Evolutionary conservation across 2,113 vertebrate genomes (phyloP), one percentile per base, ranked within the genome.

Genomic region (Cromileptes altivelis): DNA sequence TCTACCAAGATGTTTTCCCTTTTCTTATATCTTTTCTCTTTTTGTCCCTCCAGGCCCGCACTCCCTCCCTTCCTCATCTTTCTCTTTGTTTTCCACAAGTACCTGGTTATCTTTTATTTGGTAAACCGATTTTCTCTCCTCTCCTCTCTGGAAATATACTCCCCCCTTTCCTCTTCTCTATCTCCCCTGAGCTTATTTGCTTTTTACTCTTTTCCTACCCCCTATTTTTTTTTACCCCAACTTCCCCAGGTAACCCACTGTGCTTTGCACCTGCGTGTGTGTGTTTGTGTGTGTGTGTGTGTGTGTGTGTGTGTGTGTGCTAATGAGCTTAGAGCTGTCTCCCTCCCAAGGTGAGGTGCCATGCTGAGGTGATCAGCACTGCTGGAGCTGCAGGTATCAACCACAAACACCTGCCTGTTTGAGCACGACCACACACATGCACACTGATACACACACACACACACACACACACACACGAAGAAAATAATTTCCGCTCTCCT

Each of bases 241-340:
- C 68, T 60, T 75, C 69, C 69, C 40, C 57, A 67, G 70, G 53
- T 81, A 74, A n/a, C 40, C 19, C 11, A 67, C 57, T 78, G 23
- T 75, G 53, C 50, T 17, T n/a, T 70, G 63, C 70, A 74, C 75
- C 67, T 69, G 53, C 77, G 19, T 68, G 45, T 65, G 55, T 57
- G 71, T 65, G 70, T 65, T 76, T 61, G 40, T 53, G 52, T 62
- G 73, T 63, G 69, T 49, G 42, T 74, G 65, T 53, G 56, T n/a
- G 55, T 58, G 62, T 70, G 64, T 71, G 33, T 78, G 55, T 64
- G 52, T 40, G 60, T 72, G 55, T 70, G 62, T 79, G 60, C 77
- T 94, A 93, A 94, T 94, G 89, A 92, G 88, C 91, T 94, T 90
- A 89, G 89, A 88, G 85, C 87, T 85, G 91, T 90, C 84, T 91